These are phyloP conservation scores for Gadopsis marmoratus DNA, from an alignment of 2,797 vertebrate species.

Conservation along the genomic window DNA sequence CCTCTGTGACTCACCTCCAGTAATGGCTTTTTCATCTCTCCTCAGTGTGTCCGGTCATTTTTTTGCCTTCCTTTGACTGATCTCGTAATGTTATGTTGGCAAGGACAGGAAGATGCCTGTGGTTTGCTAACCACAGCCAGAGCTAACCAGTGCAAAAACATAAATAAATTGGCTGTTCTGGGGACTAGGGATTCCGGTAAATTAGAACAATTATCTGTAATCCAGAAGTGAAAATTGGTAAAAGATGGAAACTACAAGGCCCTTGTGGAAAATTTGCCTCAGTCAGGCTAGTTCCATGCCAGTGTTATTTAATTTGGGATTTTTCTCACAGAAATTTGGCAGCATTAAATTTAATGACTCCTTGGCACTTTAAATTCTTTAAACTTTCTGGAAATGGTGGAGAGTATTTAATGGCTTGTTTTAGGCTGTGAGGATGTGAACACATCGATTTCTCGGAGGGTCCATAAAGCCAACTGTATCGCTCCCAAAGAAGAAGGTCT, in stretches of 20 bases:
- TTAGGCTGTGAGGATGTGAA: conserved; percentile 35
- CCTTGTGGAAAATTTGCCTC: conserved; percentile 59
- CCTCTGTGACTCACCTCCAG: conserved; percentile 71
- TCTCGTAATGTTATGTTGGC: conserved; percentile 65
- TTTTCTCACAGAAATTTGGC: conserved; percentile 46
- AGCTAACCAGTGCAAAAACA: conserved; percentile 65
- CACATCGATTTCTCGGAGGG: conserved; percentile 21
- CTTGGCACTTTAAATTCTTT: conserved; percentile 41
- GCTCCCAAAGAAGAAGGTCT: conserved; percentile 35
- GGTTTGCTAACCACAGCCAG: conserved; percentile 70
- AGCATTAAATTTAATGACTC: conserved; percentile 48
- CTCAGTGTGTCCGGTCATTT: conserved; percentile 58
- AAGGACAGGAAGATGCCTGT: conserved; percentile 62
- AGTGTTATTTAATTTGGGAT: conserved; percentile 54
- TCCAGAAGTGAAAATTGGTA: conserved; percentile 69
- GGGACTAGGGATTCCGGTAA: conserved; percentile 60
- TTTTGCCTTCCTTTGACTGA: conserved; percentile 51
- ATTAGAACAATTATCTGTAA: conserved; percentile 60
- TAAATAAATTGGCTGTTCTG: conserved; percentile 51
- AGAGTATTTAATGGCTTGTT: conserved; percentile 42
- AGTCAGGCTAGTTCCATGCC: conserved; percentile 35
- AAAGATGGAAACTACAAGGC: conserved; percentile 70
- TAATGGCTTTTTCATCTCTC: conserved; percentile 59
- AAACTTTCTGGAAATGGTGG: conserved; percentile 49
- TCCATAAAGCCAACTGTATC: conserved; percentile 31